Percentiles rank a stretch among this genome's conserved stretches.
Conservation (phyloP, 2,797 vertebrate genomes). For the Ispidina lecontei region DNA sequence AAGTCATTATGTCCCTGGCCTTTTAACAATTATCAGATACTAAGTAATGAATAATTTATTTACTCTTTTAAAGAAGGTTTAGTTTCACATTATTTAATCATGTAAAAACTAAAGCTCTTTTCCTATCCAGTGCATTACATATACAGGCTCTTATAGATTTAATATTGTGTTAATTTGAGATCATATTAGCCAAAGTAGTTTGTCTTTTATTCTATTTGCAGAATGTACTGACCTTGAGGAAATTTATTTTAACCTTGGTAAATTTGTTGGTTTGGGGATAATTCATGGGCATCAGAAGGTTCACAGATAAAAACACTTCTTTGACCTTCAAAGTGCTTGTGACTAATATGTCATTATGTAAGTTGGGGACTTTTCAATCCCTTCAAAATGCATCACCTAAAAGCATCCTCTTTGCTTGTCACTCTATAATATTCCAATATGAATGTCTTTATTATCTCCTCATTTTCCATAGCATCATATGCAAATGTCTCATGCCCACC, state of each 20-base stretch:
- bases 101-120: background rate
- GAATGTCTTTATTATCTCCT: conserved; percentile 53
- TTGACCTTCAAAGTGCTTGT: conserved; percentile 52
- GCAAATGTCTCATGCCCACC: background rate
- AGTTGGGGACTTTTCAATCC: conserved; percentile 40
- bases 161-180: conserved; percentile 24
- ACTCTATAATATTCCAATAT: conserved; percentile 38
- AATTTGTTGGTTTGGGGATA: conserved; percentile 28
- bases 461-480: conserved; percentile 39
- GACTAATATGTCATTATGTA: conserved; percentile 29
- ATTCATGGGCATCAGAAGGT: conserved; percentile 14
- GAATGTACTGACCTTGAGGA: conserved; percentile 26
- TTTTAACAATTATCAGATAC: conserved; percentile 11
- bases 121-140: background rate
- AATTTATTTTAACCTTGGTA: conserved; percentile 48
- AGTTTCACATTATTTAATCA: conserved; percentile 29
- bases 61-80: conserved; percentile 18
- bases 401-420: conserved; percentile 51
- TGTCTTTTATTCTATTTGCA: conserved; percentile 6
- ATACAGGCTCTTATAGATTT: background rate
- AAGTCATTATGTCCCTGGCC: background rate
- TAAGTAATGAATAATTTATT: conserved; percentile 23
- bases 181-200: conserved; percentile 2
- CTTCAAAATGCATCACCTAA: conserved; percentile 44
- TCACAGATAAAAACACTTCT: conserved; percentile 28